Evolutionary conservation across 2,888 invertebrate genomes (phyloP).

Genomic region (Chloroclystis v-ata): DNA sequence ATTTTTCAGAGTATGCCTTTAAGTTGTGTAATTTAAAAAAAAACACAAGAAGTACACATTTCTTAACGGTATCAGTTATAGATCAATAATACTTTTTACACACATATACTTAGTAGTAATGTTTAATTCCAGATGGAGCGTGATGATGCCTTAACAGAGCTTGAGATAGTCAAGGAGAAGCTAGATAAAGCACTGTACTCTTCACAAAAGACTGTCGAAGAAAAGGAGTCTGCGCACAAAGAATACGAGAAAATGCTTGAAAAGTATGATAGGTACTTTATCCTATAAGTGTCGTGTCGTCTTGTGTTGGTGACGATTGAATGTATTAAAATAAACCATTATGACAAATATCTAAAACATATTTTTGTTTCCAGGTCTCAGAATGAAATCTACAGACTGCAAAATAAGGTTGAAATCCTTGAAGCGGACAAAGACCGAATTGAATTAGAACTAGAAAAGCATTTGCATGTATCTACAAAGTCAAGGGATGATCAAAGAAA

Average conservation of each 20-base stretch:
- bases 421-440: slow-evolving; percentile 92
- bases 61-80: no score
- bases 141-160: slow-evolving; percentile 90
- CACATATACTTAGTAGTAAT: no score
- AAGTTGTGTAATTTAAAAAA: no score
- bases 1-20: no score
- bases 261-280: slow-evolving; percentile 89
- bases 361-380: slow-evolving; percentile 82
- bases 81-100: no score
- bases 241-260: slow-evolving; percentile 95
- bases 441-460: slow-evolving; percentile 91
- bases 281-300: slow-evolving; percentile 60
- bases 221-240: slow-evolving; percentile 91
- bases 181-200: slow-evolving; percentile 91
- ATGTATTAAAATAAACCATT: slow-evolving; percentile 26
- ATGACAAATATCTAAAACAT: slow-evolving; percentile 8
- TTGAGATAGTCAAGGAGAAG: slow-evolving; percentile 92
- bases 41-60: no score
- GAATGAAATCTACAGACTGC: slow-evolving; percentile 91
- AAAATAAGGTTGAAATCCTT: slow-evolving; percentile 91
- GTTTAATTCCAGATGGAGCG: slow-evolving; percentile 90
- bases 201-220: slow-evolving; percentile 90
- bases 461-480: slow-evolving; percentile 86
- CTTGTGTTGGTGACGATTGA: slow-evolving; percentile 60
- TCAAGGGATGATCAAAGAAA: slow-evolving; percentile 91